Base-by-base conservation (phyloP, 2,888 invertebrate genomes). In the Minunthozetes semirufus region DNA sequence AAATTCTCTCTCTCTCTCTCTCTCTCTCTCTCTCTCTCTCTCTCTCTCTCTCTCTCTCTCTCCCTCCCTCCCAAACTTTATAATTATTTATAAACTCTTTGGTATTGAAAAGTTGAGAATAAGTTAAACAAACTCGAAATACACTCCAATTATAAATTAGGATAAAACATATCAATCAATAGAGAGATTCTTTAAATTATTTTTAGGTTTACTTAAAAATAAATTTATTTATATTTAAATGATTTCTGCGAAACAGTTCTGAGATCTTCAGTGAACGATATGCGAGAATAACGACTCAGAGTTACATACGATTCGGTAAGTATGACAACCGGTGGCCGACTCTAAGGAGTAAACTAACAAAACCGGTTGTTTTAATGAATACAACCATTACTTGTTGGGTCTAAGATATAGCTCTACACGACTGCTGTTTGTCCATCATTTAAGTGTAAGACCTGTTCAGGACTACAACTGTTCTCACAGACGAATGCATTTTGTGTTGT, bases 311-410 rank as follows among this genome's bases (percentile, higher is more conserved):
- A 50, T n/a, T 50, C 50, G 50, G 50, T 6, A 50, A 50, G 50
- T 50, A 50, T 6, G 50, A 50, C 27, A 61, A 61, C 61, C 29
- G 27, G 61, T 61, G 61, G 17, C 17, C 27, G 61, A 6, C 27
- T 61, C 17, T 50, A 50, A 50, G 17, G 19, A 33, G 19, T 53
- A 61, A 22, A 61, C 61, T 61, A 25, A 61, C 38, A 66, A 66
- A 66, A 66, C 66, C 66, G 66, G 66, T 66, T 66, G 66, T 66
- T 53, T 13, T 53, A 53, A 53, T 61, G 22, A 61, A 61, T 61
- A 29, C 27, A 61, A 61, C 27, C 19, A 61, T 61, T 27, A 61
- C 61, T 25, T 25, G 1, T 61, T n/a, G 17, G 17, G 19, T 2
- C n/a, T 22, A 29, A n/a, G 22, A 22, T 61, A 61, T 61, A 61